phyloP scores from a whole-genome alignment of 2,113 vertebrate species.

The Heterochromis multidens region DNA sequence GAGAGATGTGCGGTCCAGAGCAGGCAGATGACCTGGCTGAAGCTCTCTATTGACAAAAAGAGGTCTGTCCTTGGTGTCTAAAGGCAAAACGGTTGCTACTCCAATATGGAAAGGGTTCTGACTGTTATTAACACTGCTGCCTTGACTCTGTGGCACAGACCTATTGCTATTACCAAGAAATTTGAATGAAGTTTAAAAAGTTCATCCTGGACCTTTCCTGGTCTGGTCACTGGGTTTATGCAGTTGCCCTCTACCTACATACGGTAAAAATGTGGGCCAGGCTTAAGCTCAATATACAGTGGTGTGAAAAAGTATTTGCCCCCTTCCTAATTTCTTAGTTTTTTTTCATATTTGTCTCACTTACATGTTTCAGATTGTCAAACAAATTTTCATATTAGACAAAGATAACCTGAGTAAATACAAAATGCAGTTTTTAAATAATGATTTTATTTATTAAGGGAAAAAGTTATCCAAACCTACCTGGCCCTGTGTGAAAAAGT shows the following conservation, averaged over 20 bases:
- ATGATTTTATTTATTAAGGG: no score
- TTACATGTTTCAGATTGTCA: no score
- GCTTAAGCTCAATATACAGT: neutral
- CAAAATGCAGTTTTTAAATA: no score
- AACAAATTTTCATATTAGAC: no score
- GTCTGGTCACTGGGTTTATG: neutral
- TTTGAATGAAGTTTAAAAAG: neutral
- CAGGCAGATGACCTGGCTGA: neutral
- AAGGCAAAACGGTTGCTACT: neutral
- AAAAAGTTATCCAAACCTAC: no score
- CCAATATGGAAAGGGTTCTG: neutral
- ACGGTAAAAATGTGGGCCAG: neutral
- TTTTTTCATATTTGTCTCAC: no score
- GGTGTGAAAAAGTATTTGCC: no score
- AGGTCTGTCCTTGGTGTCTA: neutral
- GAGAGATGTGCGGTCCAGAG: neutral
- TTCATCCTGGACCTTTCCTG: neutral
- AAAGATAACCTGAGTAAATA: no score
- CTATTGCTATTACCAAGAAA: neutral
- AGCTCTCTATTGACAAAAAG: no score
- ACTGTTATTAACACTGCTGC: neutral
- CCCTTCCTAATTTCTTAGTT: no score
- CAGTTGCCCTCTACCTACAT: neutral
- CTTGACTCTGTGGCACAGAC: neutral
- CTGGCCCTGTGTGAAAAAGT: no score